phyloP scores from a whole-genome alignment of 2,888 invertebrate genomes.

The Lasius platythorax region DNA sequence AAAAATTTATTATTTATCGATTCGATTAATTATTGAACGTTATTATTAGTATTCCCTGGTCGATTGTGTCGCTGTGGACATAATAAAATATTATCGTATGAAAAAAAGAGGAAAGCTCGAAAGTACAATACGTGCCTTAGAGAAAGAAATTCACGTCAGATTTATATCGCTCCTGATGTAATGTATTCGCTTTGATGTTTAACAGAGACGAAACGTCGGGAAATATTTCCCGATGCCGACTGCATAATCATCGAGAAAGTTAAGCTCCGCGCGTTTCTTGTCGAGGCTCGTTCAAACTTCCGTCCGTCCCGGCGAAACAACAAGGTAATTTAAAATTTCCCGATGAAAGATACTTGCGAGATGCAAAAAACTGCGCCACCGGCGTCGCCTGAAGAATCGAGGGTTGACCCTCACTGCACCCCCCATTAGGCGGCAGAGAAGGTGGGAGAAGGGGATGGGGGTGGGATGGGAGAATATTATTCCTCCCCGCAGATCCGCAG shows the following conservation, averaged over 20 bases:
- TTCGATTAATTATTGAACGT: constrained; percentile 13
- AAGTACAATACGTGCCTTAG: neutral
- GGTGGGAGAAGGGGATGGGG: neutral
- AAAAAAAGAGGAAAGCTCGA: neutral
- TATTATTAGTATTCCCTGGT: neutral
- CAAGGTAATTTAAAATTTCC: constrained; percentile 49
- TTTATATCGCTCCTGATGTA: neutral
- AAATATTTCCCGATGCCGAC: neutral
- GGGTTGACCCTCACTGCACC: neutral
- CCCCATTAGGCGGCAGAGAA: constrained; percentile 3
- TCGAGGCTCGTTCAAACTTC: constrained; percentile 36
- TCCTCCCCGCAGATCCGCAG: neutral
- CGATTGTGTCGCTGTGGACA: neutral
- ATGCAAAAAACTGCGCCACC: constrained; percentile 22
- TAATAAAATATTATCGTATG: too few relatives aligned
- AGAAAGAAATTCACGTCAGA: neutral
- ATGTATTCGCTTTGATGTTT: neutral
- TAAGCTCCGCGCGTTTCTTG: constrained; percentile 14
- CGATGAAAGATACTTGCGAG: constrained; percentile 19
- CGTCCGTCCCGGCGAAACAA: neutral
- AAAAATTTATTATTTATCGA: neutral
- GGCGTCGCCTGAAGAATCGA: constrained; percentile 12
- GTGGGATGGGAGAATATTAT: neutral
- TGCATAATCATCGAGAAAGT: constrained; percentile 32
- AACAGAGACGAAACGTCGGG: neutral